Evolutionary conservation across 2,797 vertebrate species (phyloP), one percentile per base, ranked within the genome.

Genomic region (Notolabrus celidotus): DNA sequence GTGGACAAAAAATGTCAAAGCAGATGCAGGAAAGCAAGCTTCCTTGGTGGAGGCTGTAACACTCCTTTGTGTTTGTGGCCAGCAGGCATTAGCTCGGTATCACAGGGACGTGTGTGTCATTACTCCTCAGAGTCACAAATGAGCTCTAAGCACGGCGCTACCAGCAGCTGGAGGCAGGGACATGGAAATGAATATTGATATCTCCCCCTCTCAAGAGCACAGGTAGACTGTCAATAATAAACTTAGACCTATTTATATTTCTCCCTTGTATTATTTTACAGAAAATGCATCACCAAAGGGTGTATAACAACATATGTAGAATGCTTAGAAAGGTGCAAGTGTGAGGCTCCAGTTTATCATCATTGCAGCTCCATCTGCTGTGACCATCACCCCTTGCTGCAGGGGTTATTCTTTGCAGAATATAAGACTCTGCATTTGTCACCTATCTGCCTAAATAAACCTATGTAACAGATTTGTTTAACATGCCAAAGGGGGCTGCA

Each of bases 81-180:
- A 61, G 67, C 49, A 73, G 79, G 77, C 65, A 54, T 77, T 74
- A 67, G 42, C 58, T 79, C 39, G 41, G 57, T 50, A 71, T 84
- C 61, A 59, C 55, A 43, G 56, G 12, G 12, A 55, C 69, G 17
- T 54, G 59, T 46, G 71, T 84, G 65, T 83, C 83, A 87, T 88
- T 86, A 83, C 67, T 76, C 75, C 76, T 77, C 81, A 60, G 62
- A 84, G 77, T 72, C 87, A 82, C 74, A 87, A 83, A 86, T 63
- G 73, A 87, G 78, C 66, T 63, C 45, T 59, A 39, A 76, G 69
- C 43, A 1, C 23, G 34, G 25, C 6, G 42, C 62, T 39, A 77
- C 67, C 80, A 74, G 72, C 65, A 71, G 79, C 65, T 23, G 50
- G 33, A 45, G 34, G 57, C 69, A 53, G 55, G 22, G 54, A 53